Evolutionary conservation across 2,797 vertebrate genomes (phyloP).

Genomic region (Peromyscus aztecus): DNA sequence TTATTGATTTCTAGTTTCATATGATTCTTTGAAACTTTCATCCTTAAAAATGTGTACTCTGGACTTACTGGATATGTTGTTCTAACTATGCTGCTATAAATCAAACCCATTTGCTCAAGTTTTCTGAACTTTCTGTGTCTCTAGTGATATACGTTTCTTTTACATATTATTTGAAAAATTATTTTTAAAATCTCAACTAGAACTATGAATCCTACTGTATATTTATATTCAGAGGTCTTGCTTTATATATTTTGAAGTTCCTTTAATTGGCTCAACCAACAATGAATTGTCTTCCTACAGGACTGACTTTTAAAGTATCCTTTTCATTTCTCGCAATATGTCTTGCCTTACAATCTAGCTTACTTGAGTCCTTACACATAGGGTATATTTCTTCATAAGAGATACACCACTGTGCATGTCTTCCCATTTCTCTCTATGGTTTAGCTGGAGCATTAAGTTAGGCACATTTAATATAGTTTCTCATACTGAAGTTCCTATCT

Average conservation of each 20-base stretch:
- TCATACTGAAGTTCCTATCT: not conserved
- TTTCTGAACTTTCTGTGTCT: not conserved
- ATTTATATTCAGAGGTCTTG: not conserved
- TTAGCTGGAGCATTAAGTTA: not conserved
- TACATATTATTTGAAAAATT: not conserved
- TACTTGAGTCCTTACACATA: not conserved
- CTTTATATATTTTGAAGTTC: constrained; percentile 1
- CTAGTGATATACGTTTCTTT: not conserved
- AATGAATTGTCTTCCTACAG: not conserved
- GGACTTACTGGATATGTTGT: not conserved
- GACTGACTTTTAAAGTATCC: not conserved
- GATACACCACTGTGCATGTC: not conserved
- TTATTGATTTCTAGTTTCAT: not conserved
- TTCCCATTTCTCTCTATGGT: not conserved
- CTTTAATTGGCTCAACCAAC: not conserved
- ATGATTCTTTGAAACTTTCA: not conserved
- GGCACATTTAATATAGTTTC: not conserved
- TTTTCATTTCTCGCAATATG: not conserved
- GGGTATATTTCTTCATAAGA: not conserved
- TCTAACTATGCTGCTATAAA: not conserved
- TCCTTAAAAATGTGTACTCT: too few relatives aligned
- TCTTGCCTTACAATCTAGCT: not conserved
- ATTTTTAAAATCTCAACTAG: not conserved
- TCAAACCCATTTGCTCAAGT: not conserved
- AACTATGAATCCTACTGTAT: not conserved